These are phyloP conservation scores for Malurus alboscapulatus DNA, from an alignment of 2,113 vertebrate species.

Conservation along the genomic window DNA sequence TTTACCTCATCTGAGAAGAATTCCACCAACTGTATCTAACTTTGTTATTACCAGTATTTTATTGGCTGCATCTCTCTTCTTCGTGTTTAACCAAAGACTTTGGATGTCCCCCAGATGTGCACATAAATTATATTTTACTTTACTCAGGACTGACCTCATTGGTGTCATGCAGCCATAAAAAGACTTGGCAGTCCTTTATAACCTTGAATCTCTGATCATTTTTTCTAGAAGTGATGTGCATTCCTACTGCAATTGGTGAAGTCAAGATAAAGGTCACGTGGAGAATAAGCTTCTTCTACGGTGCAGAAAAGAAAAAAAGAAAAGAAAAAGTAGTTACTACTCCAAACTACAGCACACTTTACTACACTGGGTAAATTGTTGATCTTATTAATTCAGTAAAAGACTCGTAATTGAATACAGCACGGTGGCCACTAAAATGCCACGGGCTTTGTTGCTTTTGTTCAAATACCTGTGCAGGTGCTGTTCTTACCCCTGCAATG, in stretches of 20 bases:
- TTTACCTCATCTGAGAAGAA: slow-evolving; percentile 27
- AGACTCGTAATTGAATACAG: background rate
- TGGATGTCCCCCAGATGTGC: background rate
- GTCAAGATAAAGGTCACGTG: background rate
- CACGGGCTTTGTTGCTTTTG: background rate
- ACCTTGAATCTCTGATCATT: background rate
- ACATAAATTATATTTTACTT: background rate
- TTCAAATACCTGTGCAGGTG: background rate
- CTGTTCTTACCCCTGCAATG: background rate
- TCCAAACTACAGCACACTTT: background rate
- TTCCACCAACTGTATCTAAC: background rate
- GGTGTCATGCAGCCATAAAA: background rate
- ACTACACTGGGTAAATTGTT: background rate
- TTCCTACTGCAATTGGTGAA: background rate
- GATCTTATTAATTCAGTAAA: background rate
- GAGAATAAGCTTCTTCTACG: background rate
- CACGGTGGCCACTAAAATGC: background rate
- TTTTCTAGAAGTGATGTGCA: background rate
- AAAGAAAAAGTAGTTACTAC: background rate
- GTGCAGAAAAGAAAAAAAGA: background rate
- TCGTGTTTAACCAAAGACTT: background rate
- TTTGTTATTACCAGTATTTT: background rate
- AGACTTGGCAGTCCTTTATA: background rate
- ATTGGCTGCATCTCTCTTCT: background rate
- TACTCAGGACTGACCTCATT: background rate